Base-by-base conservation (phyloP, 2,797 vertebrate genomes). In the Coregonus suidteri region DNA sequence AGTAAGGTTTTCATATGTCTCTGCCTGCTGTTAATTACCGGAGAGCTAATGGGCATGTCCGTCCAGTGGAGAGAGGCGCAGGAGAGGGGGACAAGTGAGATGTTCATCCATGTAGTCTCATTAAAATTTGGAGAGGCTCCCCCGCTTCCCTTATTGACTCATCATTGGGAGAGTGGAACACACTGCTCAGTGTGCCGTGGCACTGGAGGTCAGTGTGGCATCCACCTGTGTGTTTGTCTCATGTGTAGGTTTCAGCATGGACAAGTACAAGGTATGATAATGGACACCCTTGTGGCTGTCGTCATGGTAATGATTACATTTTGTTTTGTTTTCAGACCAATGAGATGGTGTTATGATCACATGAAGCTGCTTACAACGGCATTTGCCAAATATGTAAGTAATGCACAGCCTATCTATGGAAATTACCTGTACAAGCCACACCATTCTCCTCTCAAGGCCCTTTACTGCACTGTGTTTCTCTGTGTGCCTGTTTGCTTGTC, bases 1-100 rank as follows among this genome's bases (percentile, higher is more conserved):
- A 91, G 85, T 83, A 83, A 86, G 85, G 84, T 68, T 87, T 90
- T 89, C 89, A 88, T 88, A 90, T 81, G 86, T 88, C 86, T 83
- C 77, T 90, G 88, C 83, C 88, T 86, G 77, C 90, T 92, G 90
- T 92, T 56, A 93, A 92, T 93, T 89, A 91, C 76, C 68, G 77
- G 76, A 71, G 35, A 83, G 75, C 80, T 84, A 90, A 90, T 83
- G 82, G 80, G 83, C 84, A 76, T 75, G 69, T 75, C 82, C 84
- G 69, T 75, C 83, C 85, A 78, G 71, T 74, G 74, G 72, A 80
- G 84, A 87, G 79, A 79, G 87, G 75, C 18, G 79, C 14, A 75
- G 82, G 82, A 71, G 35, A 71, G 73, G 71, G 54, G 75, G 1
- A 76, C 6, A 35, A 75, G 74, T 79, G 25, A 84, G 78, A 80